phyloP scores from a whole-genome alignment of 2,888 invertebrate genomes.

The Drosophila nr. fundita region DNA sequence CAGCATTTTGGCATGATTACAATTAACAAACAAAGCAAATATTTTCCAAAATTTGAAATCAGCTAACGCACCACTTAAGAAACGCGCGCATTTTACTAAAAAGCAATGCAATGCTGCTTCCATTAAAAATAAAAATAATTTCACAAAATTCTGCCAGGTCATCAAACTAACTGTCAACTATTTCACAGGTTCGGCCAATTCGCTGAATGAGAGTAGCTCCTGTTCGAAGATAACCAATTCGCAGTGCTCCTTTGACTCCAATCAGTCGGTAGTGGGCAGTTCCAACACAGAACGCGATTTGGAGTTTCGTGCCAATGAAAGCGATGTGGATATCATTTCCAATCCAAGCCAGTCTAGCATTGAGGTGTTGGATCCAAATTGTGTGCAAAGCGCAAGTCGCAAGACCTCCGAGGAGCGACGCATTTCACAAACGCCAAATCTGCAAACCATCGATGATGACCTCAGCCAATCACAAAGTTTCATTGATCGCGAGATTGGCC shows the following conservation, averaged over 20 bases:
- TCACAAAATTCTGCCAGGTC: neutral
- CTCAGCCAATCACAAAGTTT: slow-evolving; percentile 63
- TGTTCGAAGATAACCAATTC: slow-evolving; percentile 84
- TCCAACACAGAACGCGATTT: slow-evolving; percentile 82
- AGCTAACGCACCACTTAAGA: slow-evolving; percentile 26
- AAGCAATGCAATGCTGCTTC: slow-evolving; percentile 62
- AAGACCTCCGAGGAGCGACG: slow-evolving; percentile 86
- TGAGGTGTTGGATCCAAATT: slow-evolving; percentile 86
- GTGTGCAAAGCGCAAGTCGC: slow-evolving; percentile 67
- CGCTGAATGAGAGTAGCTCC: slow-evolving; percentile 85
- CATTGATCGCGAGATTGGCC: slow-evolving; percentile 69
- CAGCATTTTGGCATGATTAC: slow-evolving; percentile 61
- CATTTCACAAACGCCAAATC: slow-evolving; percentile 84
- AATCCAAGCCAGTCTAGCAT: slow-evolving; percentile 91
- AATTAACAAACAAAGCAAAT: slow-evolving; percentile 10
- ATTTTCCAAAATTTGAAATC: slow-evolving; percentile 44
- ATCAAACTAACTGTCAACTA: slow-evolving; percentile 1
- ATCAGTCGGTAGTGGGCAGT: slow-evolving; percentile 85
- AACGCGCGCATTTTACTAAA: slow-evolving; percentile 30
- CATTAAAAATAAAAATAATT: slow-evolving; percentile 40
- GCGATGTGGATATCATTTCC: slow-evolving; percentile 89
- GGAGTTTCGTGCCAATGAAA: slow-evolving; percentile 85
- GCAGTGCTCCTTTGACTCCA: slow-evolving; percentile 84
- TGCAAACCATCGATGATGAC: slow-evolving; percentile 85
- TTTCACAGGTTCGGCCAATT: slow-evolving; percentile 84